Base-by-base conservation (phyloP, 1,140 invertebrate genomes). In the Drosophila punjabiensis region DNA sequence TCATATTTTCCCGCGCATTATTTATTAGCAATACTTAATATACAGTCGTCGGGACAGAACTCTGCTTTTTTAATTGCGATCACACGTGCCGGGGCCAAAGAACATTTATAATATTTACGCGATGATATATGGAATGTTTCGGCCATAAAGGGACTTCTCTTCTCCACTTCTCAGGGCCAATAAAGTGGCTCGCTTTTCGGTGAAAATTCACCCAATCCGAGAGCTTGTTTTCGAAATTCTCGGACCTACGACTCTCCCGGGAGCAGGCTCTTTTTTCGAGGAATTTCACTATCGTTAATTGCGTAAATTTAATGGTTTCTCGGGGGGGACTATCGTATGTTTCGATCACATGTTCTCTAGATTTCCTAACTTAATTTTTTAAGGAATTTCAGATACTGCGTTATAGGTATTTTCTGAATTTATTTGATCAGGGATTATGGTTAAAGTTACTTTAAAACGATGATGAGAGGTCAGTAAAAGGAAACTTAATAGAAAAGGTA, bases 21-120 rank as follows among this genome's bases (percentile, higher is more conserved):
- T 89, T 88, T 88, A 88, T 88, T 89, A 88, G 78, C 76, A 89
- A 89, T 88, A 81, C 84, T 84, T 81, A 88, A 88, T 89, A 89
- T 88, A 89, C 81, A 71, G 71, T 87, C 70, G 41, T 45, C 35
- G 47, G 37, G 55, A 58, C 55, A 58, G 55, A 39, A 28, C 39
- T 52, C 13, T 59, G 39, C 33, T 53, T 82, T 81, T 86, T 90
- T 89, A 90, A 89, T 89, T 89, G 82, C 82, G 71, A 71, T 82
- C 75, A 85, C 86, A 89, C 86, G 86, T 89, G 86, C 86, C 86
- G 62, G 55, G 13, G 69, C 55, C 55, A 37, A 79, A 43, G 39
- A 59, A 43, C 73, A 64, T 67, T 47, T 71, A 65, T 70, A 78
- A 65, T 81, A 71, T 76, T 68, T 66, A 53, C 52, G 76, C 62